Evolutionary conservation across 2,888 invertebrate species (phyloP).

Genomic region (Melanostoma scalare): DNA sequence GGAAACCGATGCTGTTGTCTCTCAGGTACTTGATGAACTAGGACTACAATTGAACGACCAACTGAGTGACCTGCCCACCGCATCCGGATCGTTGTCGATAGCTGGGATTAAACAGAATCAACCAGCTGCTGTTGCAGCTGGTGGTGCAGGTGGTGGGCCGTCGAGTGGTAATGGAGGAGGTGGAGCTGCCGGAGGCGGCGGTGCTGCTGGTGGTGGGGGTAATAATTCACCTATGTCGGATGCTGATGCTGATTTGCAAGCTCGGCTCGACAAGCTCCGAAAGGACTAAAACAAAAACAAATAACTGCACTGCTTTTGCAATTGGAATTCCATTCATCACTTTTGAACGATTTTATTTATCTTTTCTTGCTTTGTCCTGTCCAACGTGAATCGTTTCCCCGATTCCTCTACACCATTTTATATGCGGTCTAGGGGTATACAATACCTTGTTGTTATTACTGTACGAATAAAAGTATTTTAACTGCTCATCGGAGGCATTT

Average conservation of each 20-base stretch:
- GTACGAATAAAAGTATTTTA: conserved; percentile 65
- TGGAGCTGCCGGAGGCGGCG: conserved; percentile 80
- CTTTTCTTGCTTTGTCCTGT: conserved; percentile 33
- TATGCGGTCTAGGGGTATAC: conserved; percentile 39
- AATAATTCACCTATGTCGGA: conserved; percentile 85
- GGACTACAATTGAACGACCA: conserved; percentile 97
- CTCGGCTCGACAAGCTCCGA: conserved; percentile 96
- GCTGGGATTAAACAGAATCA: conserved; percentile 86
- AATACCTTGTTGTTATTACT: conserved; percentile 65
- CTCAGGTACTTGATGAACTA: conserved; percentile 98
- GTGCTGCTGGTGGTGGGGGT: conserved; percentile 82
- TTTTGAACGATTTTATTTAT: conserved; percentile 27
- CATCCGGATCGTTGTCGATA: conserved; percentile 84
- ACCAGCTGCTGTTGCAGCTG: conserved; percentile 83
- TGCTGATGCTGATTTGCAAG: conserved; percentile 98
- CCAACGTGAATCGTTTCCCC: conserved; percentile 5
- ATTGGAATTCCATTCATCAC: conserved; percentile 35
- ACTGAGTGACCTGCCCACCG: conserved; percentile 91
- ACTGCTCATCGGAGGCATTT: conserved; percentile 29
- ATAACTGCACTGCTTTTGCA: neutral
- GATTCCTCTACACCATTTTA: conserved; percentile 36
- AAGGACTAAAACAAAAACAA: conserved; percentile 88
- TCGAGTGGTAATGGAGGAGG: conserved; percentile 81
- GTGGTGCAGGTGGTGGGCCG: conserved; percentile 80
- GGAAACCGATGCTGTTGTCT: conserved; percentile 97